phyloP scores from a whole-genome alignment of 2,888 invertebrate species.

The Dasypogon diadema region DNA sequence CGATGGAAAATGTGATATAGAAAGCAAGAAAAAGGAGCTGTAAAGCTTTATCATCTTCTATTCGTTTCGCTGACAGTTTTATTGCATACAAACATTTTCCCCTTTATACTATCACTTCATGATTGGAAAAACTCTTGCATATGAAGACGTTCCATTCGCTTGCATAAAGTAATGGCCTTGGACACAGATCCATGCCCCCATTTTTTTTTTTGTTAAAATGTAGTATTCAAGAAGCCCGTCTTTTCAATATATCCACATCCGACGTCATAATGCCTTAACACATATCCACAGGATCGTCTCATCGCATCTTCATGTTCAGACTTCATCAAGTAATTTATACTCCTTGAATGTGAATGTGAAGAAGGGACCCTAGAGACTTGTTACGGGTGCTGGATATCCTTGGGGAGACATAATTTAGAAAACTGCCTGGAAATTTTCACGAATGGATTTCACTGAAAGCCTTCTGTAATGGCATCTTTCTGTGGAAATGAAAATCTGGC shows the following conservation, averaged over 20 bases:
- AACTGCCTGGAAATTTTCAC: not conserved
- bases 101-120: not conserved
- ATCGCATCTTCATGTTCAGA: conserved; percentile 5
- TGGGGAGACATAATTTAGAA: conserved; percentile 5
- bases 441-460: conserved; percentile 17
- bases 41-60: conserved; percentile 37
- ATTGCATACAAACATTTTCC: conserved; percentile 21
- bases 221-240: conserved; percentile 13
- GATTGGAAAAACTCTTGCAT: conserved; percentile 29
- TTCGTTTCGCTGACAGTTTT: conserved; percentile 43
- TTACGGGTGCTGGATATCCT: not conserved
- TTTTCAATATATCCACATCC: conserved; percentile 1
- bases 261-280: conserved; percentile 1
- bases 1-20: conserved; percentile 27
- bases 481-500: too few relatives aligned
- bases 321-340: conserved; percentile 29
- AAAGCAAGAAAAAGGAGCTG: conserved; percentile 8
- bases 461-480: not conserved
- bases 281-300: conserved; percentile 14
- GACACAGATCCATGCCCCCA: not conserved
- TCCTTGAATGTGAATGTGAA: not conserved
- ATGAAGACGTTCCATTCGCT: conserved; percentile 10
- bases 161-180: conserved; percentile 8
- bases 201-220: conserved; percentile 20
- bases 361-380: not conserved